Evolutionary conservation across 1,140 invertebrate genomes (phyloP).

Genomic region (Chlorops oryzae): DNA sequence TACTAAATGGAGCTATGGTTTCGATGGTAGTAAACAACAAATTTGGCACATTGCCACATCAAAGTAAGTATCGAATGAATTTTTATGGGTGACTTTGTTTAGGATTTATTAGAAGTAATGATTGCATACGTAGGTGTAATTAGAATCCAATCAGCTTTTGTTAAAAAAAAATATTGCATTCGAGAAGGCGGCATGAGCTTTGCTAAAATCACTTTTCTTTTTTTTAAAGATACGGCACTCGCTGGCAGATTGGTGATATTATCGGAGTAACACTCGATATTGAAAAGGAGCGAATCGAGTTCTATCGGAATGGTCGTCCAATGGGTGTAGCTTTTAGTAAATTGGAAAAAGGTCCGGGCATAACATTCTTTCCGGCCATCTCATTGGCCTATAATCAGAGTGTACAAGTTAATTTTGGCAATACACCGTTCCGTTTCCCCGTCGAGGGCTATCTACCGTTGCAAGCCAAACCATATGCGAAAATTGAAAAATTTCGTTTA

Average conservation of each 20-base stretch:
- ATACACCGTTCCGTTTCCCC: conserved; percentile 64
- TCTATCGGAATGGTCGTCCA: conserved; percentile 67
- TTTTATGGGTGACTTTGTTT: no score
- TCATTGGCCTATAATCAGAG: conserved; percentile 70
- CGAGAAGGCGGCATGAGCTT: no score
- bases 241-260: conserved; percentile 75
- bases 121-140: no score
- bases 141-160: no score
- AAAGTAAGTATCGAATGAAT: conserved; percentile 42
- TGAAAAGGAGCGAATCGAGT: conserved; percentile 59
- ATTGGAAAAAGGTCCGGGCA: conserved; percentile 62
- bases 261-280: conserved; percentile 74
- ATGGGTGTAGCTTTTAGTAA: conserved; percentile 70
- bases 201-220: no score
- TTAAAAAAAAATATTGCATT: no score
- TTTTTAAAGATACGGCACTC: conserved; percentile 59
- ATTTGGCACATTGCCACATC: conserved; percentile 75
- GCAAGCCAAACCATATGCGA: conserved; percentile 55
- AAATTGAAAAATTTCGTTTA: conserved; percentile 53
- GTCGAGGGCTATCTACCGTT: conserved; percentile 61
- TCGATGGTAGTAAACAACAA: conserved; percentile 72
- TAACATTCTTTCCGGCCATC: conserved; percentile 73
- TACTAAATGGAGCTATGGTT: conserved; percentile 71
- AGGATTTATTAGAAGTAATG: no score
- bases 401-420: conserved; percentile 74